phyloP scores from a whole-genome alignment of 2,113 vertebrate species.

The Ciconia boyciana region DNA sequence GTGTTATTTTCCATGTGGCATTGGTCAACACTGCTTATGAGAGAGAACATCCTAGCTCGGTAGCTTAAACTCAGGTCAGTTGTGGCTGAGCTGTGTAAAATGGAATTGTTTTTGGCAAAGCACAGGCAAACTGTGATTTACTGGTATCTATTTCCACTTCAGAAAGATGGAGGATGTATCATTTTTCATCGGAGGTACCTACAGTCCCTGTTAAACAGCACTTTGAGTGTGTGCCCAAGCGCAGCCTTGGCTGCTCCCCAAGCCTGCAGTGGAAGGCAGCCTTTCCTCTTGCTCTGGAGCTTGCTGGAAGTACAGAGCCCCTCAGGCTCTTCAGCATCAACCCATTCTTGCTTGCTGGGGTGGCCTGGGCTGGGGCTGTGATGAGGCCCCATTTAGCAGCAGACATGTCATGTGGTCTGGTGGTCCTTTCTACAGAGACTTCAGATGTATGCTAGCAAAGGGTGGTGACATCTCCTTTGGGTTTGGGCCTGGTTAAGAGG shows the following conservation, averaged over 20 bases:
- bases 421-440: background rate
- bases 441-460: background rate
- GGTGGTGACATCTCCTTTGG: background rate
- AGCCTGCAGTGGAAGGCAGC: no score
- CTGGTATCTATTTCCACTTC: background rate
- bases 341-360: background rate
- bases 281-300: background rate
- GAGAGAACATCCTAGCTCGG: background rate
- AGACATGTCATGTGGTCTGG: background rate
- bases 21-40: no score
- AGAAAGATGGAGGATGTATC: background rate
- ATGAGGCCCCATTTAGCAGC: background rate
- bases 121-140: background rate
- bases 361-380: background rate
- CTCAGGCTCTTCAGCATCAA: background rate
- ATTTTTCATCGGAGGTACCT: background rate
- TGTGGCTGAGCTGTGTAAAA: background rate
- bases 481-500: background rate
- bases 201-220: no score
- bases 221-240: background rate
- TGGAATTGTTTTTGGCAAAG: background rate
- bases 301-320: background rate
- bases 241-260: background rate
- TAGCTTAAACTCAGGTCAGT: background rate
- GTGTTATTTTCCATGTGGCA: background rate